Evolutionary conservation across 2,888 invertebrate genomes (phyloP), one percentile per base, ranked within the genome.

Genomic region (Acronicta leporina): DNA sequence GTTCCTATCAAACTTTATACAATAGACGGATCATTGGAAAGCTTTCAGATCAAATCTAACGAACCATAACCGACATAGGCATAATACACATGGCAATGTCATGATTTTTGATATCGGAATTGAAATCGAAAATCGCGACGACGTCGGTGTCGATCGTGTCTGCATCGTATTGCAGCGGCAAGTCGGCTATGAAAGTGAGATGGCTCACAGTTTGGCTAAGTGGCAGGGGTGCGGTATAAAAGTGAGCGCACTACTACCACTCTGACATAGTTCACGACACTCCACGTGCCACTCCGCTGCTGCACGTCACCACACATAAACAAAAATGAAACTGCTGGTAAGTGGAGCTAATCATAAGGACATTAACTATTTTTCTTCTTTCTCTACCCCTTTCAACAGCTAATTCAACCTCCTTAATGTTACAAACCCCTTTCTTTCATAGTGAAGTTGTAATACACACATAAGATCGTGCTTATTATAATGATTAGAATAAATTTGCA

Each of bases 151-250:
- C 75, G 83, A 77, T 79, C 75, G 76, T 74, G 73, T 78, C 75
- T 87, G 86, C 87, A 85, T 73, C 82, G 84, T 80, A 82, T 86
- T 87, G 87, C 89, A 84, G 85, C 85, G 86, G 83, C 85, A 82
- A 82, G 85, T 85, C 77, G 79, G 79, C 88, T 85, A 93, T 89
- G 94, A 93, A 94, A 94, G 94, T 92, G 86, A 87, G 92, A 88
- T 91, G 91, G 86, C 85, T 82, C 85, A 83, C 86, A 84, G 85
- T 85, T 85, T 79, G 82, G 75, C 82, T 80, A 81, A 84, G 91
- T 93, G 94, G 94, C 94, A 94, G 94, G 94, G 94, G 94, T 93
- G 93, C 77, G 85, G 92, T 94, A 94, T 94, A 94, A 91, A 94
- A 94, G 92, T 86, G 84, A 87, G 87, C 91, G 92, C 80, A 77